Evolutionary conservation across 2,888 invertebrate species (phyloP), one percentile per base, ranked within the genome.

Genomic region (Dicroscelio sp.): DNA sequence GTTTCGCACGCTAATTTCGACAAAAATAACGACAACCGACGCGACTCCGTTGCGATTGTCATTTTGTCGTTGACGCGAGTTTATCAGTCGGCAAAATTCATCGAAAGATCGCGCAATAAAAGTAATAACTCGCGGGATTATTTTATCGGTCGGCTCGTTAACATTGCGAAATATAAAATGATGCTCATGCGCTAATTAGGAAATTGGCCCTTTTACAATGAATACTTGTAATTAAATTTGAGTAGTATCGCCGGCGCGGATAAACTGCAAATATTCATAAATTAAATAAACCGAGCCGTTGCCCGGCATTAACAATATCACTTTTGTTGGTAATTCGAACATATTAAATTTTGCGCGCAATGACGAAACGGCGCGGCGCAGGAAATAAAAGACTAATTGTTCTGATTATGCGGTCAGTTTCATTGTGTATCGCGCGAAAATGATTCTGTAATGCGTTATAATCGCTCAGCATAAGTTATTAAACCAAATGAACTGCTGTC

Each of bases 351-450:
- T 86, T 23, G 38, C 63, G 48, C 58, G 60, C 84, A 71, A 88
- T 88, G 78, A 84, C 55, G 78, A 63, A 80, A 58, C 75, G 80
- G 65, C 60, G 52, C 48, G 78, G 73, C 48, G n/a, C n/a, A 67
- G 80, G 67, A 84, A 85, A 85, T 75, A 89, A 89, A 85, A 85
- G 85, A 75, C 79, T 79, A 85, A 85, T 89, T 89, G 88, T 75
- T 85, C 75, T 65, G 76, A 89, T 78, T 84, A 84, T 73, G 75
- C 85, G 88, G 88, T 73, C 79, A 85, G 88, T 88, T 88, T 82
- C 83, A 52, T 82, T 76, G 76, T 83, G 80, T 71, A 84, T 75
- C 25, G 55, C 10, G 55, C 55, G 88, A 55, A 85, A 65, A 89
- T 84, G 58, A 79, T 88, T 78, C 75, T 79, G 71, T 76, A 89